These are phyloP conservation scores for Polydrusus cervinus DNA, from an alignment of 2,888 invertebrate genomes.

Conservation along the genomic window DNA sequence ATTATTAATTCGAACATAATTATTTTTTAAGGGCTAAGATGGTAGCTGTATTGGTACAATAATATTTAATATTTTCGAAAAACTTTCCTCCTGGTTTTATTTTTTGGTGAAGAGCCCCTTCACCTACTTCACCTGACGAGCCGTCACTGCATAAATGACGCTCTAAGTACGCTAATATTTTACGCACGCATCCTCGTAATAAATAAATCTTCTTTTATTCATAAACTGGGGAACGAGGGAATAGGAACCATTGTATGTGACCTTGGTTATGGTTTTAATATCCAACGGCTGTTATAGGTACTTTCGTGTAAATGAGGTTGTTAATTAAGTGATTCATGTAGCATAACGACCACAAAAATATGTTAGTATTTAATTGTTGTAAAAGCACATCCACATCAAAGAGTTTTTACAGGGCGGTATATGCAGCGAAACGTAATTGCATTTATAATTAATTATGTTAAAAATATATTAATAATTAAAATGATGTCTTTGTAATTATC, in stretches of 20 bases:
- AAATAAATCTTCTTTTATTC: conserved; percentile 16
- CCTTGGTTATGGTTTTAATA: conserved; percentile 16
- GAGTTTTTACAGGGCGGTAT: no score
- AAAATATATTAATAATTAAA: no score
- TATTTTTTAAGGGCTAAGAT: no score
- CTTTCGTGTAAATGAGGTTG: conserved; percentile 6
- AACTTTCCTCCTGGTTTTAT: no score
- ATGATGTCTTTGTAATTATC: no score
- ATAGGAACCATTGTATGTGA: neutral
- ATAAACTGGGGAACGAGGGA: conserved; percentile 13
- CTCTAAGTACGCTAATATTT: neutral
- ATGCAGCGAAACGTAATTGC: no score
- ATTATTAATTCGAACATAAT: no score
- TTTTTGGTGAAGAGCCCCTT: no score
- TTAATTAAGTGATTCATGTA: conserved; percentile 10
- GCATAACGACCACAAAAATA: neutral
- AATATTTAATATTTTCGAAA: no score
- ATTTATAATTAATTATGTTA: no score
- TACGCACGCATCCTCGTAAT: neutral
- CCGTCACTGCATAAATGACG: neutral
- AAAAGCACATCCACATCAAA: no score
- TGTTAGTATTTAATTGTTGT: neutral
- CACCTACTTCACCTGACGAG: neutral
- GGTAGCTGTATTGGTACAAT: no score
- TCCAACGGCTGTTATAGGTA: neutral